A percentile compares a stretch with the other conserved stretches of the same genome.
phyloP scores from a whole-genome alignment of 2,888 invertebrate genomes.

The Lucinisca nassula region DNA sequence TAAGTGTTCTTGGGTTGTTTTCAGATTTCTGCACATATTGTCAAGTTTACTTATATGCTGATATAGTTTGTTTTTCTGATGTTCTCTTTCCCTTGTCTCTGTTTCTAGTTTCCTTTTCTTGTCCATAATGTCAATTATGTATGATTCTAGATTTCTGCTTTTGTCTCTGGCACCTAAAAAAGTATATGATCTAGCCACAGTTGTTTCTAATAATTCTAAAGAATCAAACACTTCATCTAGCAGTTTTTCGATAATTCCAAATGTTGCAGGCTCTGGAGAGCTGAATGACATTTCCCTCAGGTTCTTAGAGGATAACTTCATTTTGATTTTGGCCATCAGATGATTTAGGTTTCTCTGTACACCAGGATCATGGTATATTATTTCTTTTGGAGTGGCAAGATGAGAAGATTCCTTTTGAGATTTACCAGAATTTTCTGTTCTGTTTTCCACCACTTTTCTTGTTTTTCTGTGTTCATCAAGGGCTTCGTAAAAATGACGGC shows the following conservation, averaged over 20 bases:
- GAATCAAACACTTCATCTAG: conserved; percentile 56
- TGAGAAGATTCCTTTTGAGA: neutral
- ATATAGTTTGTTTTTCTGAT: conserved; percentile 64
- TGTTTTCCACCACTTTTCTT: neutral
- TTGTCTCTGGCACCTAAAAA: conserved; percentile 62
- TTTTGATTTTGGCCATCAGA: conserved; percentile 54
- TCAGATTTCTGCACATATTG: conserved; percentile 67
- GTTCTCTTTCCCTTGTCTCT: conserved; percentile 59
- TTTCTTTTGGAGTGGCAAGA: neutral
- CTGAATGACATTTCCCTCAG: conserved; percentile 40
- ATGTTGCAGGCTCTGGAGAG: conserved; percentile 62
- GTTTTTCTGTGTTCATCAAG: neutral
- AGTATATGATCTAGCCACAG: conserved; percentile 61
- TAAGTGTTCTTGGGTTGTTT: conserved; percentile 58
- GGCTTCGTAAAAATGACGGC: neutral
- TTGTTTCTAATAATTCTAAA: conserved; percentile 59
- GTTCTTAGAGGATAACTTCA: conserved; percentile 37
- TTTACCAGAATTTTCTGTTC: neutral
- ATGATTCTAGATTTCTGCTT: conserved; percentile 60
- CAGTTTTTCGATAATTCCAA: conserved; percentile 60
- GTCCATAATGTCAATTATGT: conserved; percentile 62
- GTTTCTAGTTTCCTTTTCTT: conserved; percentile 56
- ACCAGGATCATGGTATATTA: neutral
- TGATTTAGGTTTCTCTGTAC: conserved; percentile 32
- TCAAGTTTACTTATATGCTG: conserved; percentile 69